Evolutionary conservation across 2,797 vertebrate species (phyloP).

Genomic region (Microcaecilia unicolor): DNA sequence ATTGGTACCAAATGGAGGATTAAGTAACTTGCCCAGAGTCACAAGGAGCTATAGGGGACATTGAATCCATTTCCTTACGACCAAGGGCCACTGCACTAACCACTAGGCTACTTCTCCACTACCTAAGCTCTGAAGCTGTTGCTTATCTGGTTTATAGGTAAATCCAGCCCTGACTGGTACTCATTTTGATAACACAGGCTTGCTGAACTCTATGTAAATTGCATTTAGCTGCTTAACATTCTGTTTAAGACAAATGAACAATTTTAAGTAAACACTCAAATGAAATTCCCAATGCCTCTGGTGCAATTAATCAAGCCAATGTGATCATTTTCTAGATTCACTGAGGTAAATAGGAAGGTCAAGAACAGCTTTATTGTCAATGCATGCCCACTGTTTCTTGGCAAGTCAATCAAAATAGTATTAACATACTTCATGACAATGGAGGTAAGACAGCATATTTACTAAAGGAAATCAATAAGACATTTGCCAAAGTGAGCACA

Average conservation of each 20-base stretch:
- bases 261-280: conserved; percentile 36
- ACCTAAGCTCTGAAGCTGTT: too few species aligned
- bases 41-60: too few species aligned
- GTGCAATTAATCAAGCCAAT: conserved; percentile 18
- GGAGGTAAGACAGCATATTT: conserved; percentile 5
- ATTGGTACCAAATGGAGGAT: too few species aligned
- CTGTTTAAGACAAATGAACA: conserved; percentile 14
- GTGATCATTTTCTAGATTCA: conserved; percentile 29
- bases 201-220: too few species aligned
- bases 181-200: too few species aligned
- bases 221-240: conserved; percentile 20
- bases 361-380: conserved; percentile 24
- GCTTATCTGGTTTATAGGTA: too few species aligned
- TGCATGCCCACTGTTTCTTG: background rate
- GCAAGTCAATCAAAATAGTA: background rate
- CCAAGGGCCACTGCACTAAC: too few species aligned
- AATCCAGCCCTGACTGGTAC: too few species aligned
- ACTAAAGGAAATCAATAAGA: conserved; percentile 14
- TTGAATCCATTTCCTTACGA: too few species aligned
- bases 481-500: conserved; percentile 13
- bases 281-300: conserved; percentile 20
- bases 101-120: too few species aligned
- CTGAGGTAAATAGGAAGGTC: conserved; percentile 19
- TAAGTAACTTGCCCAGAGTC: too few species aligned
- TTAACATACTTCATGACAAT: conserved; percentile 5